Percentiles rank a stretch among this genome's conserved stretches.
phyloP scores from a whole-genome alignment of 2,888 invertebrate species.

The Ashinkailepas kermadecensis region DNA sequence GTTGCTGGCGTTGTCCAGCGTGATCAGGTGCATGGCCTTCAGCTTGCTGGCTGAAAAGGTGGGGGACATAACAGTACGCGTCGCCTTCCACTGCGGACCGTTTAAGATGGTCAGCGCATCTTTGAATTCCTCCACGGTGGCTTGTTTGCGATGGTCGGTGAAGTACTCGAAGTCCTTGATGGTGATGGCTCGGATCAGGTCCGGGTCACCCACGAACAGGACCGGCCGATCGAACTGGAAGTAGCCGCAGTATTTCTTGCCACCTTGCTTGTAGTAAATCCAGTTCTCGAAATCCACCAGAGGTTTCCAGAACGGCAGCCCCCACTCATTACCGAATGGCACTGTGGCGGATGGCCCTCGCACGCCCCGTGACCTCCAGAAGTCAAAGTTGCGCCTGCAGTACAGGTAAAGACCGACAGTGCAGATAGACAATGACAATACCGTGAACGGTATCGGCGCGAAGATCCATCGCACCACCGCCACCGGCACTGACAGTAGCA shows the following conservation, averaged over 20 bases:
- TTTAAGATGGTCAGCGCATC: neutral
- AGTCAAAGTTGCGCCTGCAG: no score
- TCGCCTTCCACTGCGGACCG: conserved; percentile 54
- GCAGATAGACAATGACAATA: no score
- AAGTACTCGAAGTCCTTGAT: conserved; percentile 34
- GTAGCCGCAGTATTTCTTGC: neutral
- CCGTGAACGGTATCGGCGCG: no score
- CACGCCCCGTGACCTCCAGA: no score
- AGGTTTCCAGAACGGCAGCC: no score
- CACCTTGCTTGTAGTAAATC: neutral
- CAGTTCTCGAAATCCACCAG: neutral
- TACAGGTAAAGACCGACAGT: no score
- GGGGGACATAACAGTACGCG: conserved; percentile 56
- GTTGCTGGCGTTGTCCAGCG: neutral
- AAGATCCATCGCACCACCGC: no score
- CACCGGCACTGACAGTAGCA: no score
- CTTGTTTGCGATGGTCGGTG: conserved; percentile 22
- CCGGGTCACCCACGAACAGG: conserved; percentile 28
- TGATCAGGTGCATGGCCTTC: conserved; percentile 44
- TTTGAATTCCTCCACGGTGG: neutral
- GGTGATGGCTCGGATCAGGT: conserved; percentile 28
- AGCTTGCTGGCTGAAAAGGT: conserved; percentile 60
- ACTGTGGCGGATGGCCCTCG: no score
- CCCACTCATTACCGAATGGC: no score
- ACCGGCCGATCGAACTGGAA: neutral